These are phyloP conservation scores for Pinna nobilis DNA, from an alignment of 1,140 invertebrate genomes.

Conservation along the genomic window DNA sequence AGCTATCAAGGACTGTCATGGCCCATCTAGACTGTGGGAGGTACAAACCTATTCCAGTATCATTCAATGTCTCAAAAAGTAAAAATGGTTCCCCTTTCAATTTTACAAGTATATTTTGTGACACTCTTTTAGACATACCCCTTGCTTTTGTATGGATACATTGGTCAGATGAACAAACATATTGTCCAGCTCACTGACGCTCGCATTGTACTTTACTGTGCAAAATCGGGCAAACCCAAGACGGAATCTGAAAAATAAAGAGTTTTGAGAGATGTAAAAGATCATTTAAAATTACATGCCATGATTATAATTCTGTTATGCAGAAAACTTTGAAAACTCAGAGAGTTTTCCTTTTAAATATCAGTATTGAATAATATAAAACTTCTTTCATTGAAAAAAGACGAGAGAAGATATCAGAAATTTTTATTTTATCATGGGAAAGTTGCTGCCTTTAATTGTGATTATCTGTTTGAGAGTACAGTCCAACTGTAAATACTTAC, in stretches of 20 bases:
- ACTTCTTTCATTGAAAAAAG: too few species aligned
- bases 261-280: neutral
- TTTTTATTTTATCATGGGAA: too few species aligned
- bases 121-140: conserved; percentile 78
- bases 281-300: neutral
- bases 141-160: conserved; percentile 91
- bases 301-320: too few species aligned
- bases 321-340: too few species aligned
- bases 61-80: neutral
- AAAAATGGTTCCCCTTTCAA: neutral
- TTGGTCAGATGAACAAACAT: conserved; percentile 93
- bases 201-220: conserved; percentile 83
- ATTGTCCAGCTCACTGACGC: conserved; percentile 83
- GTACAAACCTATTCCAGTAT: neutral
- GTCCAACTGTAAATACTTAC: conserved; percentile 59
- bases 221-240: conserved; percentile 91
- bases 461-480: neutral
- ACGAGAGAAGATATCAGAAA: too few species aligned
- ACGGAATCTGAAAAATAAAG: conserved; percentile 68
- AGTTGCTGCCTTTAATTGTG: too few species aligned
- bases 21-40: conserved; percentile 4
- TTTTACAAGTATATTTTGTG: neutral
- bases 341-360: too few species aligned
- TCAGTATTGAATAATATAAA: too few species aligned
- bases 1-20: too few species aligned